Percentiles rank a stretch among this genome's conserved stretches.
phyloP scores from a whole-genome alignment of 1,140 invertebrate species.

The Maniola jurtina region DNA sequence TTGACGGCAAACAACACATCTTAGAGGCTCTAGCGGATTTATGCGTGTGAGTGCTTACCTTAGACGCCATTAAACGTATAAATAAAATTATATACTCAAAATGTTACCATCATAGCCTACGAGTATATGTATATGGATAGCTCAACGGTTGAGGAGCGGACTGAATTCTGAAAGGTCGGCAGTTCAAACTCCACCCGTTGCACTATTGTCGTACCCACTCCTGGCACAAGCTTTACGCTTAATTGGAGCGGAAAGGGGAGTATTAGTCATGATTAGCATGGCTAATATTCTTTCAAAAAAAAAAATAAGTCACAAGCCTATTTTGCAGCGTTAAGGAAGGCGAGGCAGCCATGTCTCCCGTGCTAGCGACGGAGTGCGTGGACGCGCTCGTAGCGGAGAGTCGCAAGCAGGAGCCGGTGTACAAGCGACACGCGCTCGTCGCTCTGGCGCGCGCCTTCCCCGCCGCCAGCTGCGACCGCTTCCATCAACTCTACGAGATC shows the following conservation, averaged over 20 bases:
- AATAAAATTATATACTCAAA: background rate
- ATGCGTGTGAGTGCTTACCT: slow-evolving; percentile 81
- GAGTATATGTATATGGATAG: too few species aligned
- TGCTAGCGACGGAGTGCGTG: slow-evolving; percentile 78
- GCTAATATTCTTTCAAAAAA: too few species aligned
- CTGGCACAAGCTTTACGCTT: too few species aligned
- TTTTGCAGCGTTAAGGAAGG: slow-evolving; percentile 60
- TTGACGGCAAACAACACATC: slow-evolving; percentile 91
- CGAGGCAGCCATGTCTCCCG: slow-evolving; percentile 56
- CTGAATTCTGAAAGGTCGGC: too few species aligned
- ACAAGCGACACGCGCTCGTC: slow-evolving; percentile 86
- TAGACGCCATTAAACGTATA: background rate
- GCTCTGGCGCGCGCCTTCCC: slow-evolving; percentile 87
- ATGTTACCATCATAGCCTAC: too few species aligned
- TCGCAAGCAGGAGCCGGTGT: slow-evolving; percentile 87
- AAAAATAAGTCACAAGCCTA: too few species aligned
- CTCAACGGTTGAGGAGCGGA: too few species aligned
- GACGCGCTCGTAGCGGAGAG: slow-evolving; percentile 88
- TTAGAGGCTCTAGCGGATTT: slow-evolving; percentile 87
- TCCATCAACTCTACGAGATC: slow-evolving; percentile 89
- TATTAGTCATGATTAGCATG: too few species aligned
- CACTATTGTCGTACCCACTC: too few species aligned
- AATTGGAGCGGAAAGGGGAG: too few species aligned
- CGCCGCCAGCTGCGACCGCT: slow-evolving; percentile 85
- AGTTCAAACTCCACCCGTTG: too few species aligned